A percentile compares a stretch with the other conserved stretches of the same genome.
These are phyloP conservation scores for Phalacrocorax aristotelis DNA, from an alignment of 2,113 vertebrate genomes.

Conservation along the genomic window DNA sequence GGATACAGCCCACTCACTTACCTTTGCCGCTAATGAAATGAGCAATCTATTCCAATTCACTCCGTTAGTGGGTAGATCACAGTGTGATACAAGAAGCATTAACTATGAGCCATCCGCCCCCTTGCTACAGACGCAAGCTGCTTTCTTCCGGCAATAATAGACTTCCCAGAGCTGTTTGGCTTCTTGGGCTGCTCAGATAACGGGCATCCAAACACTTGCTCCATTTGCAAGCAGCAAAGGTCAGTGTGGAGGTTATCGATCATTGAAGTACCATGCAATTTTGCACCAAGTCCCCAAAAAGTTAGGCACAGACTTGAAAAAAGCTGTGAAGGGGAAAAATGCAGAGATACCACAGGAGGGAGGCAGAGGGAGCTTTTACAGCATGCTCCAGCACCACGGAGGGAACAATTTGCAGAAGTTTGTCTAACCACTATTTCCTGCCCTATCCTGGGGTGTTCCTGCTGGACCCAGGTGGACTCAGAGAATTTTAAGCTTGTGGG, in stretches of 20 bases:
- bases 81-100: not conserved
- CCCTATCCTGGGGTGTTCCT: not conserved
- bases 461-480: not conserved
- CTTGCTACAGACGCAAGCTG: not conserved
- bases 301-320: not conserved
- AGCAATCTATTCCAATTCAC: not conserved
- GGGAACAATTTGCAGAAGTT: not conserved
- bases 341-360: not conserved
- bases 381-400: rapidly evolving
- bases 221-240: not conserved
- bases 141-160: not conserved
- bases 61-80: not conserved
- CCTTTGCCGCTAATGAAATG: not conserved
- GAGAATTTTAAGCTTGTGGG: not conserved
- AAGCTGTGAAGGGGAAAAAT: not conserved
- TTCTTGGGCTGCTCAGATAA: not conserved
- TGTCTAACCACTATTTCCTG: rapidly evolving
- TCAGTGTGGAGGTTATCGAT: not conserved
- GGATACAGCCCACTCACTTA: not conserved
- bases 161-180: not conserved
- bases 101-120: not conserved
- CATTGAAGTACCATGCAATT: not conserved
- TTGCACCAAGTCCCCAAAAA: not conserved
- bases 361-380: conserved; percentile 38
- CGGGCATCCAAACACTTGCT: not conserved